These are phyloP conservation scores for Seriola rivoliana DNA, from an alignment of 2,113 vertebrate species.

Conservation along the genomic window DNA sequence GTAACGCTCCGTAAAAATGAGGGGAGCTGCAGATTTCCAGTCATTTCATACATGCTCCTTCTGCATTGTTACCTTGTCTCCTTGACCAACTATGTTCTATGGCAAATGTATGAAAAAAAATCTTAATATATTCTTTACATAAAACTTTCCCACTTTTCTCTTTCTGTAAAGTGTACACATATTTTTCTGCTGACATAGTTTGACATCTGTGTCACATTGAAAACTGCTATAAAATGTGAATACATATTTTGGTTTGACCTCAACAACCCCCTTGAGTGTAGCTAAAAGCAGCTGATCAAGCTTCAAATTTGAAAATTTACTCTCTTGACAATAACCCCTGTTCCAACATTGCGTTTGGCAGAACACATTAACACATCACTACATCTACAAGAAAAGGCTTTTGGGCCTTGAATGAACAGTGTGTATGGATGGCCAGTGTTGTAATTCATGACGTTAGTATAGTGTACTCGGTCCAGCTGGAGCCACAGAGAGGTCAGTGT, in stretches of 20 bases:
- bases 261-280: too few relatives aligned
- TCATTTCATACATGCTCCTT: too few relatives aligned
- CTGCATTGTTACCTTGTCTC: too few relatives aligned
- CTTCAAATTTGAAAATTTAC: not conserved
- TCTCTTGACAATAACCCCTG: not conserved
- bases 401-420: not conserved
- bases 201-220: too few relatives aligned
- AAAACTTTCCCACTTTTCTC: too few relatives aligned
- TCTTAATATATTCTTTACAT: too few relatives aligned
- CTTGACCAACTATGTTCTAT: too few relatives aligned
- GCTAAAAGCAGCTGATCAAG: not conserved
- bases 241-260: not conserved
- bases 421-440: not conserved
- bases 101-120: too few relatives aligned
- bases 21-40: too few relatives aligned
- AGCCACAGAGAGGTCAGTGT: slow-evolving; percentile 22
- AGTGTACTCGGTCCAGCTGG: slow-evolving; percentile 26
- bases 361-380: not conserved
- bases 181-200: too few relatives aligned
- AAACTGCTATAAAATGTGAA: not conserved
- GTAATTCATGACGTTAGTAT: slow-evolving; percentile 34
- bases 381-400: not conserved
- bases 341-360: not conserved
- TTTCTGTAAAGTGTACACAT: not conserved
- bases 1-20: too few relatives aligned